phyloP scores from a whole-genome alignment of 2,113 vertebrate species.

The Burhinus bistriatus region DNA sequence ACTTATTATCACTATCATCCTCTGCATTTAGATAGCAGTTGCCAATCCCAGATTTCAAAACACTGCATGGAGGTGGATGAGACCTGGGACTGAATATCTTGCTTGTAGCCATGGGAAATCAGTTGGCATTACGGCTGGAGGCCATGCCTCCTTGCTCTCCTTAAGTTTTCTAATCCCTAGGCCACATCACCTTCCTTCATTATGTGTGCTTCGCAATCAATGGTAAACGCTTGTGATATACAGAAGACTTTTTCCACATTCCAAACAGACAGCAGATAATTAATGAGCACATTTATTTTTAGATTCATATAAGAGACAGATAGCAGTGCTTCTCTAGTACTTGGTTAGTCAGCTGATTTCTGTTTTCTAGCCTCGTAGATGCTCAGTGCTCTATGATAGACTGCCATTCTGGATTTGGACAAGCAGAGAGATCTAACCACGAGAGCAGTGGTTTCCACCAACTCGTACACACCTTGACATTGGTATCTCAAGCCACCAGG shows the following conservation, averaged over 20 bases:
- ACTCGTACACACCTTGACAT: fast-evolving
- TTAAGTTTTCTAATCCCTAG: neutral
- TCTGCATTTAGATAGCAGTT: neutral
- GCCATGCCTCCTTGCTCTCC: too few relatives aligned
- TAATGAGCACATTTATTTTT: neutral
- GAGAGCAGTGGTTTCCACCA: neutral
- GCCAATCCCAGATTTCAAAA: neutral
- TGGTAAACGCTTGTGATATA: neutral
- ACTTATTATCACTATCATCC: neutral
- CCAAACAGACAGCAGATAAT: neutral
- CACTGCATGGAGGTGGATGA: neutral
- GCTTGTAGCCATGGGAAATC: neutral
- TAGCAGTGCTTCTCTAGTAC: neutral
- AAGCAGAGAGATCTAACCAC: neutral
- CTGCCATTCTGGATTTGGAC: neutral
- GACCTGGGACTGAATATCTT: neutral
- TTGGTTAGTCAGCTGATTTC: neutral
- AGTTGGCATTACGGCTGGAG: neutral
- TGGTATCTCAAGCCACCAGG: neutral
- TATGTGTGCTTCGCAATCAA: neutral
- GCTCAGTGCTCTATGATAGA: neutral
- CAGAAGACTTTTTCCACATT: neutral
- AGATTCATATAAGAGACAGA: neutral
- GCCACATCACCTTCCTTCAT: neutral
- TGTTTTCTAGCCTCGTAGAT: neutral